Evolutionary conservation across 1,140 invertebrate species (phyloP).

Genomic region (Mamestra configurata): DNA sequence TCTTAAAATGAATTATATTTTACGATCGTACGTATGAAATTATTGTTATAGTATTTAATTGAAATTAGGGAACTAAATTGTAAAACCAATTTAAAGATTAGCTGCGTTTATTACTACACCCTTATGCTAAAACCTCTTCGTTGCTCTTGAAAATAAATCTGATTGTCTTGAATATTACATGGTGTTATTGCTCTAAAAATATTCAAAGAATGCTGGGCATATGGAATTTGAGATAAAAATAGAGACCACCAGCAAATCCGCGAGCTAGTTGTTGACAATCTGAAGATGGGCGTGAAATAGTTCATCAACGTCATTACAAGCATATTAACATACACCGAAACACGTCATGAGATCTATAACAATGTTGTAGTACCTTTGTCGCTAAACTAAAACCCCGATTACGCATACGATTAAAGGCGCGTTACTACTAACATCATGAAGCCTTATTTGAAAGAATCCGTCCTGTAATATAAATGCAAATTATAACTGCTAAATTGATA

Average conservation of each 20-base stretch:
- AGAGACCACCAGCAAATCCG: not conserved
- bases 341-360: conserved; percentile 9
- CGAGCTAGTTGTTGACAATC: not conserved
- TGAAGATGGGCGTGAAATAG: conserved; percentile 1
- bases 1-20: conserved; percentile 1
- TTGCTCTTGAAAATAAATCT: not conserved
- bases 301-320: conserved; percentile 4
- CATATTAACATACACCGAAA: conserved; percentile 9
- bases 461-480: not conserved
- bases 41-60: not conserved
- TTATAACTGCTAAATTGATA: not conserved
- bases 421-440: not conserved
- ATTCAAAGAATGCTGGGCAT: not conserved
- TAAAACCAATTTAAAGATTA: not conserved
- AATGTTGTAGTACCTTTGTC: conserved; percentile 11
- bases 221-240: not conserved
- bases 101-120: not conserved
- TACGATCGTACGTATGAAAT: not conserved
- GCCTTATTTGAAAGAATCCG: not conserved
- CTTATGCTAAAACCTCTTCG: not conserved
- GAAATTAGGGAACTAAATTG: not conserved
- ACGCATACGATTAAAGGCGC: not conserved
- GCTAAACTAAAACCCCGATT: conserved; percentile 2
- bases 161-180: not conserved
- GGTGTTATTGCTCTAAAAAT: not conserved